Percentiles rank a stretch among this genome's conserved stretches.
These are phyloP conservation scores for Caranx melampygus DNA, from an alignment of 2,113 vertebrate genomes.

Conservation along the genomic window DNA sequence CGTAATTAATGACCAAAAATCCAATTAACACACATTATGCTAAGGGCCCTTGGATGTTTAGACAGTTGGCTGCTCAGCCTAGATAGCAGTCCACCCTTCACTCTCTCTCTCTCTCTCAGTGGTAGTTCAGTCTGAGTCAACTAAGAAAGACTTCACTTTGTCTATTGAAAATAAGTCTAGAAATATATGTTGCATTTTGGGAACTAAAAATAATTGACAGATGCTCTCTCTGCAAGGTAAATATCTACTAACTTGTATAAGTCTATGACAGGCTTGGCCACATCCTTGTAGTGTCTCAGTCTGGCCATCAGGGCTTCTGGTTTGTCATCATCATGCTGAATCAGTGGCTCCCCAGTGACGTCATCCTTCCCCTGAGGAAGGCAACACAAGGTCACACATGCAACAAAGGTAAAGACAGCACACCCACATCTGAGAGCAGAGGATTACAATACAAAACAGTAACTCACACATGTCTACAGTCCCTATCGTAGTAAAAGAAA, in stretches of 20 bases:
- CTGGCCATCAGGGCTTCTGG: constrained; percentile 90
- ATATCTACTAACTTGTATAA: constrained; percentile 90
- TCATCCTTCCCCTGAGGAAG: constrained; percentile 90
- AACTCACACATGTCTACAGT: not conserved
- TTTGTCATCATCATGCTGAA: constrained; percentile 93
- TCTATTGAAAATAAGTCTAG: no score
- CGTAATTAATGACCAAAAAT: no score
- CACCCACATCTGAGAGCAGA: not conserved
- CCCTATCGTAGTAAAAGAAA: not conserved
- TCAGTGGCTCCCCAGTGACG: constrained; percentile 89
- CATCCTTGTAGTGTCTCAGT: constrained; percentile 95
- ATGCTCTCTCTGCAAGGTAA: not conserved
- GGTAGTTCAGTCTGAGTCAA: no score
- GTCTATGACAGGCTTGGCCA: constrained; percentile 94
- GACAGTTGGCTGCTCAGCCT: no score
- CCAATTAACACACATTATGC: no score
- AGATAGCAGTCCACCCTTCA: no score
- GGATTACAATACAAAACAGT: not conserved
- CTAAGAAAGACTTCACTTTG: no score
- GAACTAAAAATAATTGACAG: not conserved
- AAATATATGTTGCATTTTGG: no score
- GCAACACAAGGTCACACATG: constrained; percentile 27
- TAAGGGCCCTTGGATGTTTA: no score
- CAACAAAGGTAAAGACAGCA: not conserved
- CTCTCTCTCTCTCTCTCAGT: no score